Evolutionary conservation across 2,888 invertebrate species (phyloP).

Genomic region (Ypsolopha sequella): DNA sequence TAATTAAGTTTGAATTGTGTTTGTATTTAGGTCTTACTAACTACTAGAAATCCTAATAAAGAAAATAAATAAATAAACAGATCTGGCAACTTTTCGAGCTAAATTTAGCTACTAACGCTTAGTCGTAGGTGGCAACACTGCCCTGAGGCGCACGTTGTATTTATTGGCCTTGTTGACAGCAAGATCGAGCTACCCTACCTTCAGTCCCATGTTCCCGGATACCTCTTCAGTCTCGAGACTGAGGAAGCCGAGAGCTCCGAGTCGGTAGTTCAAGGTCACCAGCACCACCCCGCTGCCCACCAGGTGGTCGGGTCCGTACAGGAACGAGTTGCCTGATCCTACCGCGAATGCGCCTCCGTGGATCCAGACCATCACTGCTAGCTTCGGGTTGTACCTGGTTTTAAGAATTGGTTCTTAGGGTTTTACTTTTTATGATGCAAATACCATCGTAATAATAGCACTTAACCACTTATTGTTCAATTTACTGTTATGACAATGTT

Average conservation of each 20-base stretch:
- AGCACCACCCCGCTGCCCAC: constrained; percentile 73
- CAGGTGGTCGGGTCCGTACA: constrained; percentile 74
- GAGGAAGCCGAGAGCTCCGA: constrained; percentile 73
- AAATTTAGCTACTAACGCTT: no score
- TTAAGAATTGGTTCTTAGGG: not conserved
- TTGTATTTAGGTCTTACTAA: no score
- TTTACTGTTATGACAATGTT: no score
- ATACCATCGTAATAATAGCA: no score
- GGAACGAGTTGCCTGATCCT: constrained; percentile 73
- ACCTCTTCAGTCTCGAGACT: constrained; percentile 73
- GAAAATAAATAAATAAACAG: no score
- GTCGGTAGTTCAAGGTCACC: constrained; percentile 74
- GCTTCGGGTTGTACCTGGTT: constrained; percentile 58
- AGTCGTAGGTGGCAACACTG: no score
- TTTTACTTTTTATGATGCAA: no score
- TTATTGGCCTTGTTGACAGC: no score
- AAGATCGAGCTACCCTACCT: constrained; percentile 55
- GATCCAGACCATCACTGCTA: constrained; percentile 76
- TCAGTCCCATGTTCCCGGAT: constrained; percentile 75
- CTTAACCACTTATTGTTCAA: no score
- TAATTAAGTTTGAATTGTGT: no score
- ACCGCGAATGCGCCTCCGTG: constrained; percentile 75
- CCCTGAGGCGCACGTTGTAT: not conserved
- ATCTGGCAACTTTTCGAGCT: no score
- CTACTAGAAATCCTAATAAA: no score